Base-by-base conservation (phyloP, 2,888 invertebrate species). In the Tineola bisselliella region DNA sequence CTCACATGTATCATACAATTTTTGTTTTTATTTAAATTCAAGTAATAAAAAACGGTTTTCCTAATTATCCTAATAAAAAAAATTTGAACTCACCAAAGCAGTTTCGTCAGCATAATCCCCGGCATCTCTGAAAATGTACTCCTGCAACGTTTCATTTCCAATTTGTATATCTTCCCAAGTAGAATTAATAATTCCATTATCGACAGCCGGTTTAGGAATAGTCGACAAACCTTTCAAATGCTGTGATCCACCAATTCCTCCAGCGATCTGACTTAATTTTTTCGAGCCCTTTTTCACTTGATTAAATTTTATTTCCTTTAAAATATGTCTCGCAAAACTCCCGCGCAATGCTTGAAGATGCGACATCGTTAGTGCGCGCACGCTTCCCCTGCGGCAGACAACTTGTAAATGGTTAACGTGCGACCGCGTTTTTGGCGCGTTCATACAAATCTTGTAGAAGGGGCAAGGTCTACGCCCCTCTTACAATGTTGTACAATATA, bases 41-140 rank as follows among this genome's bases (percentile, higher is more conserved):
- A n/a, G n/a, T n/a, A n/a, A n/a, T n/a, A n/a, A n/a, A n/a, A n/a
- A n/a, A n/a, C n/a, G n/a, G n/a, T n/a, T n/a, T n/a, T n/a, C n/a
- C n/a, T n/a, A n/a, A n/a, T n/a, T n/a, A n/a, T n/a, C n/a, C n/a
- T 25, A 38, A 4, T 38, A 6, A 6, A 38, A 38, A 38, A 10
- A 38, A 38, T 38, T 38, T n/a, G n/a, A n/a, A 89, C 91, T 90
- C 81, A 92, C 92, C 80, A 91, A 82, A 62, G 90, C 89, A 25
- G 91, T 89, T 64, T 87, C 79, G 66, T 91, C 88, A 10, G 87
- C 76, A 88, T 89, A 90, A 63, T 88, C 70, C 56, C 89, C 88
- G 30, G 84, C 66, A 66, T 89, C 84, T 64, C 84, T 79, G 79
- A 90, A 92, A 62, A 92, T 76, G 73, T 84, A 86, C 43, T 92